Conservation (phyloP, 2,113 vertebrate species). For the Zosterops pallidus region DNA sequence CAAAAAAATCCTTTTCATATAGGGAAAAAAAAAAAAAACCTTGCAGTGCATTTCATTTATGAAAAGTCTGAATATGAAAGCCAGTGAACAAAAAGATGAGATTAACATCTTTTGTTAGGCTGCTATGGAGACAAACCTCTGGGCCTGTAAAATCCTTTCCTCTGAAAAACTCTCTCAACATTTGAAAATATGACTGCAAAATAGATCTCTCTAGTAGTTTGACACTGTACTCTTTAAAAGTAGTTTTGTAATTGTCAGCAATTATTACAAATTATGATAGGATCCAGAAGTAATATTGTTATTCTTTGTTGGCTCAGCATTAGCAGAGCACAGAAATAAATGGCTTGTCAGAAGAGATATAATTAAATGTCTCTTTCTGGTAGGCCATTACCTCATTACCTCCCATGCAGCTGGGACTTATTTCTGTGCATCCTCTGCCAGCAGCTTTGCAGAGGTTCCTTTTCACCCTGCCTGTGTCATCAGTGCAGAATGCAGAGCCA, state of each 20-base stretch:
- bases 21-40: neutral
- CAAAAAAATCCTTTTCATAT: neutral
- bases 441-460: neutral
- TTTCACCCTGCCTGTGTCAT: neutral
- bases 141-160: neutral
- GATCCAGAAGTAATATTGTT: neutral
- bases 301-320: neutral
- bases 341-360: neutral
- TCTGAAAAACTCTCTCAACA: neutral
- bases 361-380: slow-evolving; percentile 11
- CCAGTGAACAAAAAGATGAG: neutral
- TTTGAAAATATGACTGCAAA: neutral
- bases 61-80: neutral
- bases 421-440: neutral
- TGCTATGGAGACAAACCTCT: neutral
- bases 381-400: neutral
- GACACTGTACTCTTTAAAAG: neutral
- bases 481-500: neutral
- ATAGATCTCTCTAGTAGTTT: neutral
- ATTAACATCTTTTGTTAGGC: neutral
- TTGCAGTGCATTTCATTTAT: neutral
- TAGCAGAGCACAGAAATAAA: slow-evolving; percentile 6
- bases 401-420: neutral
- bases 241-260: neutral
- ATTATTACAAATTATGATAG: neutral